phyloP scores from a whole-genome alignment of 2,888 invertebrate genomes.

The Agapetus fuscipes region DNA sequence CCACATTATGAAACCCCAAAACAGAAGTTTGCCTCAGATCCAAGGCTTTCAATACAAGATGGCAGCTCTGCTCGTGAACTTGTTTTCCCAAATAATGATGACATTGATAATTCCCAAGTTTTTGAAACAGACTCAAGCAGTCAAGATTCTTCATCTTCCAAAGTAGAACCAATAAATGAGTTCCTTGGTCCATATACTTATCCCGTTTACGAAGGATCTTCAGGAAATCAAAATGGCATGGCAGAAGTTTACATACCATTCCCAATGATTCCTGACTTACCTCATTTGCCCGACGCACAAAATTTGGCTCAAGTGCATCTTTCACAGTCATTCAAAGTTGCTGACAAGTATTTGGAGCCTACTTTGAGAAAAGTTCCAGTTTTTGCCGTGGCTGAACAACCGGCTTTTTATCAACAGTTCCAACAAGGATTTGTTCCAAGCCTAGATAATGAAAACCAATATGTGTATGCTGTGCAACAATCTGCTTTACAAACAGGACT shows the following conservation, averaged over 20 bases:
- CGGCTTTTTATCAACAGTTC: constrained; percentile 1
- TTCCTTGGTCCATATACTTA: neutral
- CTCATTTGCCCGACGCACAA: neutral
- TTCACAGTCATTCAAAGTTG: neutral
- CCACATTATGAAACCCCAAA: too few relatives aligned
- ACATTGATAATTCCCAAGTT: too few relatives aligned
- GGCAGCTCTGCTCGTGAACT: neutral
- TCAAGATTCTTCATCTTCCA: too few relatives aligned
- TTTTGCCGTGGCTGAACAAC: neutral
- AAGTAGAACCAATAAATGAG: neutral
- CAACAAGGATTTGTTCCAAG: constrained; percentile 5
- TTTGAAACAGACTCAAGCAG: too few relatives aligned
- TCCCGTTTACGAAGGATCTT: neutral
- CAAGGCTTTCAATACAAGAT: neutral
- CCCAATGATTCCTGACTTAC: neutral
- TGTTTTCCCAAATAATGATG: constrained; percentile 1
- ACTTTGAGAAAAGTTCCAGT: neutral
- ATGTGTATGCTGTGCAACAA: constrained; percentile 9
- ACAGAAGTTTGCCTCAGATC: too few relatives aligned
- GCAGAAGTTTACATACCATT: constrained; percentile 2
- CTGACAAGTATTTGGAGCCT: neutral
- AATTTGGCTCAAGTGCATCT: neutral
- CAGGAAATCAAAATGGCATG: neutral
- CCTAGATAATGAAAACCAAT: constrained; percentile 7
- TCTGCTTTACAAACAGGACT: constrained; percentile 2